These are phyloP conservation scores for Hormiphora californensis DNA, from an alignment of 37 sponge, comb jelly and placozoan species.

Conservation along the genomic window DNA sequence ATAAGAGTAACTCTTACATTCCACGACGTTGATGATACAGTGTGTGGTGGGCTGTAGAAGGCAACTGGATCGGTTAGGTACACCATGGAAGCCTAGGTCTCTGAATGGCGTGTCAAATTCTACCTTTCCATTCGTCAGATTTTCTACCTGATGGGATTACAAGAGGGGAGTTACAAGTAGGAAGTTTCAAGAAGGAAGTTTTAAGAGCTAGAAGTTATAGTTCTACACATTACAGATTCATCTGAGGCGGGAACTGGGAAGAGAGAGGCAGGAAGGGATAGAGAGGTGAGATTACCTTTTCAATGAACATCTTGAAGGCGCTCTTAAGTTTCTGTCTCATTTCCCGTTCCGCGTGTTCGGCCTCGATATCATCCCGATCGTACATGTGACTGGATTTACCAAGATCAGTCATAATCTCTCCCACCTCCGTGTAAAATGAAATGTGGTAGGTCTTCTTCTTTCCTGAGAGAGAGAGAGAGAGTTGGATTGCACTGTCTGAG, in stretches of 20 bases:
- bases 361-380: constrained; percentile 88
- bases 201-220: too few relatives aligned
- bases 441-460: constrained; percentile 94
- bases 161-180: too few relatives aligned
- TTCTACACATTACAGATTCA: too few relatives aligned
- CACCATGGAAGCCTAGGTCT: constrained; percentile 91
- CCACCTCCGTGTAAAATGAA: constrained; percentile 95
- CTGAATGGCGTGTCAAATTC: constrained; percentile 88
- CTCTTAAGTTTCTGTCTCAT: constrained; percentile 79
- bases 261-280: background rate
- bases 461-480: too few relatives aligned
- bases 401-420: constrained; percentile 95
- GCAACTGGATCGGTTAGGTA: constrained; percentile 82
- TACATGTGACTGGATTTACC: constrained; percentile 90
- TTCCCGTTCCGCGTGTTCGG: constrained; percentile 96
- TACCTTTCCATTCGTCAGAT: constrained; percentile 64
- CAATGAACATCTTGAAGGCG: constrained; percentile 83
- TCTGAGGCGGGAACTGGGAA: background rate
- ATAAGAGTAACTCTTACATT: constrained; percentile 55
- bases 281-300: constrained; percentile 16
- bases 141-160: constrained; percentile 67
- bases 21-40: constrained; percentile 86
- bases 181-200: too few relatives aligned
- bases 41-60: constrained; percentile 89
- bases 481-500: too few relatives aligned